These are phyloP conservation scores for Ciconia nigra DNA, from an alignment of 2,797 vertebrate genomes.

Conservation along the genomic window DNA sequence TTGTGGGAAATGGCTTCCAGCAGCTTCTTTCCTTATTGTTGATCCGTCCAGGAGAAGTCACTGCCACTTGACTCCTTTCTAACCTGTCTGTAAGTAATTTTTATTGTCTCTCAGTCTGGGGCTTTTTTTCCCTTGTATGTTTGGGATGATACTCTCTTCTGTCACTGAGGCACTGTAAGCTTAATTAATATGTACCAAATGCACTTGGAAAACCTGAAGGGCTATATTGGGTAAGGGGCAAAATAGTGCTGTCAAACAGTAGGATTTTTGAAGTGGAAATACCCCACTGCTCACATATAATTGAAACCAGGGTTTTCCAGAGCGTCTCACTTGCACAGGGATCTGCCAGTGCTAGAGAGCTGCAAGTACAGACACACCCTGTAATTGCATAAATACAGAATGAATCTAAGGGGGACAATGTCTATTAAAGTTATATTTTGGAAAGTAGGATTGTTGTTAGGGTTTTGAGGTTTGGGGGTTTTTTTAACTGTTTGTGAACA, in stretches of 20 bases:
- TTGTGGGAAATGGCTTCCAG: neutral
- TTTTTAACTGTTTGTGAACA: neutral
- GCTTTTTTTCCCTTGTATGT: neutral
- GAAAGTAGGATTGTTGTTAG: neutral
- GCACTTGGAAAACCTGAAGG: neutral
- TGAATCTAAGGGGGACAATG: neutral
- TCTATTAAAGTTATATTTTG: neutral
- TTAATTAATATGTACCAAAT: neutral
- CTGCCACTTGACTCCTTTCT: neutral
- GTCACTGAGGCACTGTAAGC: neutral
- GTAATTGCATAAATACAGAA: neutral
- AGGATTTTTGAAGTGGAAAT: neutral
- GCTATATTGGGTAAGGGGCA: neutral
- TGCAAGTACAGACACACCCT: neutral
- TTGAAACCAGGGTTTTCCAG: slow-evolving; percentile 11
- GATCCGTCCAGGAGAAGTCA: neutral
- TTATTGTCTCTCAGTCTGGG: neutral
- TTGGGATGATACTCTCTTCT: neutral
- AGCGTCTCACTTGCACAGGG: accelerated
- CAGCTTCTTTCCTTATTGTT: neutral
- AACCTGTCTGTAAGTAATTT: neutral
- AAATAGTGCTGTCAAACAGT: neutral
- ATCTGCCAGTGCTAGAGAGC: neutral
- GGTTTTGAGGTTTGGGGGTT: neutral
- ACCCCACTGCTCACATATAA: neutral